Percentiles rank a stretch among this genome's conserved stretches.
Evolutionary conservation across 2,797 vertebrate species (phyloP).

Genomic region (Distichodus sexfasciatus): DNA sequence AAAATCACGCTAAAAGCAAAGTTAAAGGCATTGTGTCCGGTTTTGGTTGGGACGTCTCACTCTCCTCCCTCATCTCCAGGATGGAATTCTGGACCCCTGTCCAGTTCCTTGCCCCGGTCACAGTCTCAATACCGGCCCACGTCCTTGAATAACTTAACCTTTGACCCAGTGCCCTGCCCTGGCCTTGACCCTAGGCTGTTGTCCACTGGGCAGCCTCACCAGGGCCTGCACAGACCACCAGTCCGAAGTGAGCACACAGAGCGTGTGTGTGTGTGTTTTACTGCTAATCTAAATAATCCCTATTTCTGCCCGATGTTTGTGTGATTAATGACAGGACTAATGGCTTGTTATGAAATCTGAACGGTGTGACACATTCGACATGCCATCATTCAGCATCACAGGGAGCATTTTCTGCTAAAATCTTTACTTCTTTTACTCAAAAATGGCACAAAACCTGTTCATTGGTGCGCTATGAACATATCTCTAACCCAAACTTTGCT

Average conservation of each 20-base stretch:
- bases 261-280: conserved; percentile 17
- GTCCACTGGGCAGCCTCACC: neutral
- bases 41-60: no score
- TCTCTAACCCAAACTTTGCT: no score
- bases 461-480: no score
- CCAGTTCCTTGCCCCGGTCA: conserved; percentile 51
- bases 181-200: neutral
- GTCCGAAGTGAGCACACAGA: conserved; percentile 44
- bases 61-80: conserved; percentile 66
- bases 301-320: neutral
- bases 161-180: conserved; percentile 17
- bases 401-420: no score
- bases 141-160: conserved; percentile 19
- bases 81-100: conserved; percentile 49
- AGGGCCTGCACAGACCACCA: conserved; percentile 28
- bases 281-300: neutral
- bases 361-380: no score
- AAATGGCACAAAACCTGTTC: no score
- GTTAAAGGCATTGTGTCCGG: no score
- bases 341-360: neutral
- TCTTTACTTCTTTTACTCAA: no score
- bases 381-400: no score
- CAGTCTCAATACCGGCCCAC: conserved; percentile 4
- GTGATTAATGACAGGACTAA: neutral
- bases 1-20: no score